Percentiles rank a stretch among this genome's conserved stretches.
Conservation (phyloP, 2,888 invertebrate species). For the Drosophila limbata region DNA sequence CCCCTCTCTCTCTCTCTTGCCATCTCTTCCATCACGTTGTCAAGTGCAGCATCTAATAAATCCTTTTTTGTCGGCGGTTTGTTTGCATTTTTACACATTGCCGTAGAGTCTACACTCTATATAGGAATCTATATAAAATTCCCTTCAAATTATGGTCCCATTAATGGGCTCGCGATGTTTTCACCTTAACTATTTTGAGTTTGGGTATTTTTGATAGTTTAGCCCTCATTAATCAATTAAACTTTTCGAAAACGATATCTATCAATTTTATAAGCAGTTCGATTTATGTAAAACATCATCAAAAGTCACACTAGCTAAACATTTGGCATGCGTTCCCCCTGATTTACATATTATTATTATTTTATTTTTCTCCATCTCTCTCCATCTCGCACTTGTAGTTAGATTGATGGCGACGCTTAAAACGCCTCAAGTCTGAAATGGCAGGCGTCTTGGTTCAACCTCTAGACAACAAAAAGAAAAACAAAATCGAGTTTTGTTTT, state of each 20-base stretch:
- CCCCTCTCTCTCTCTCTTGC: neutral
- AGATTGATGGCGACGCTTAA: slow-evolving; percentile 59
- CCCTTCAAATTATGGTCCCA: slow-evolving; percentile 60
- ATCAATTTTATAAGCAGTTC: slow-evolving; percentile 76
- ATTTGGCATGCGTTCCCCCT: slow-evolving; percentile 72
- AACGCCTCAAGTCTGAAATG: slow-evolving; percentile 44
- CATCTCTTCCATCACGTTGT: slow-evolving; percentile 29
- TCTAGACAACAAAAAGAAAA: slow-evolving; percentile 1
- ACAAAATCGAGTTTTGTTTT: slow-evolving; percentile 33
- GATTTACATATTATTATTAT: slow-evolving; percentile 67
- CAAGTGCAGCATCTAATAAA: slow-evolving; percentile 77
- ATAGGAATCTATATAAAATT: neutral
- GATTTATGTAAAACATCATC: slow-evolving; percentile 80
- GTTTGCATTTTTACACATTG: slow-evolving; percentile 57
- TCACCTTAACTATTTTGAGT: slow-evolving; percentile 70
- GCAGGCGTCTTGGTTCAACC: slow-evolving; percentile 33
- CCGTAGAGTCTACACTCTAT: neutral
- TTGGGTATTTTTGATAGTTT: slow-evolving; percentile 20
- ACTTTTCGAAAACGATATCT: slow-evolving; percentile 65
- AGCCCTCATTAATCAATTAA: slow-evolving; percentile 72
- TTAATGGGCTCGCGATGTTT: slow-evolving; percentile 67
- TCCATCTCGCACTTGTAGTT: slow-evolving; percentile 23
- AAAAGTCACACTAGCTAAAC: slow-evolving; percentile 72
- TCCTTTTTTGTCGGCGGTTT: slow-evolving; percentile 73
- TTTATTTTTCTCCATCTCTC: neutral